Conservation (phyloP, 64 coral and sea anemone genomes). For the Porites lutea region DNA sequence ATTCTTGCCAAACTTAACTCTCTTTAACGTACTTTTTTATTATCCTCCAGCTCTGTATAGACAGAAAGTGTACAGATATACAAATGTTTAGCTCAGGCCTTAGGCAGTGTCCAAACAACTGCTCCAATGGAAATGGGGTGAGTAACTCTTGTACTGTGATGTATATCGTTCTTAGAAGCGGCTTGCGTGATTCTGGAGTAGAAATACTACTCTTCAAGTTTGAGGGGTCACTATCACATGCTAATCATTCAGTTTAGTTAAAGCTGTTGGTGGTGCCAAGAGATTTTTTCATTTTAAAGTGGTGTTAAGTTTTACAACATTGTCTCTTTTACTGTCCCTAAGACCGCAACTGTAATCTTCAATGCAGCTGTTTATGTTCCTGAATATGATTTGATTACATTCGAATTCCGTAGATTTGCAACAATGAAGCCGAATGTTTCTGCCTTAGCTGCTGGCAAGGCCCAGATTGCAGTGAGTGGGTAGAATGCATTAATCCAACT, state of each 20-base stretch:
- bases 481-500: background rate
- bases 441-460: conserved; percentile 71
- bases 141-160: background rate
- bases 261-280: no score
- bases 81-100: conserved; percentile 16
- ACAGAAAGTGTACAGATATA: conserved; percentile 54
- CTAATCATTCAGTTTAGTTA: no score
- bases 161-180: no score
- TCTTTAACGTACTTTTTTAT: background rate
- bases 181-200: no score
- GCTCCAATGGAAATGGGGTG: conserved; percentile 57
- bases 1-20: no score
- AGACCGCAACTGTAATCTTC: no score
- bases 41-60: conserved; percentile 45
- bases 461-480: conserved; percentile 45
- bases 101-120: conserved; percentile 60
- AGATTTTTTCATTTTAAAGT: no score
- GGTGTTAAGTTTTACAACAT: no score
- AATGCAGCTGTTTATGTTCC: no score
- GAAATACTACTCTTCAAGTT: no score
- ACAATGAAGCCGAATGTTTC: conserved; percentile 77
- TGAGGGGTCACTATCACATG: no score
- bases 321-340: no score
- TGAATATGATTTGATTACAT: background rate
- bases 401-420: conserved; percentile 62